Percentiles rank a stretch among this genome's conserved stretches.
phyloP scores from a whole-genome alignment of 2,797 vertebrate species.

The Spea hammondii region DNA sequence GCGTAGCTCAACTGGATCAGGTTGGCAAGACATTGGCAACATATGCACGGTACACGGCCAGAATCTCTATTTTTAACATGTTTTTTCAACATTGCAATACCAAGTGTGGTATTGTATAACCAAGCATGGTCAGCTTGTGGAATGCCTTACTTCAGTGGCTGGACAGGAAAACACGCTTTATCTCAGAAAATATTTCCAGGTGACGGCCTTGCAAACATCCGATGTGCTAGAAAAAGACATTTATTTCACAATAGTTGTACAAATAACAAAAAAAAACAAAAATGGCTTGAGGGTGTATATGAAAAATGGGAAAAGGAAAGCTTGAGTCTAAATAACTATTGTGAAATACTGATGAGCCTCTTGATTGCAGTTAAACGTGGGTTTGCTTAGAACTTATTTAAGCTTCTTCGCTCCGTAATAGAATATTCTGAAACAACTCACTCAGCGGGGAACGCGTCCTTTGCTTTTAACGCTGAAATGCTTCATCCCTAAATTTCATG shows the following conservation, averaged over 20 bases:
- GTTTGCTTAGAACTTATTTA: neutral
- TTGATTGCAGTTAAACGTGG: neutral
- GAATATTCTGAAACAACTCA: neutral
- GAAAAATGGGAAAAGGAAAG: neutral
- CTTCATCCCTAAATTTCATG: neutral
- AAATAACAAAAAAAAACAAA: neutral
- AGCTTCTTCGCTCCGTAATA: neutral
- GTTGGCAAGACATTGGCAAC: neutral
- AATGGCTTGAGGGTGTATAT: constrained; percentile 3
- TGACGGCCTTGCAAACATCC: neutral
- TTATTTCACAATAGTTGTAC: neutral
- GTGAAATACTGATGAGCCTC: neutral
- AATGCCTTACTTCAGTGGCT: neutral
- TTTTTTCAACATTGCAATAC: neutral
- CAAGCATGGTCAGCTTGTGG: neutral
- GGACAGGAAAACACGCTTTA: neutral
- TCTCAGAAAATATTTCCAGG: constrained; percentile 2
- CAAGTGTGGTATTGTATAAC: constrained; percentile 2
- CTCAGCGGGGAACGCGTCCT: neutral
- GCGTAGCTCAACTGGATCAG: neutral
- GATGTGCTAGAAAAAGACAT: neutral
- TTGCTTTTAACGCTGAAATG: neutral
- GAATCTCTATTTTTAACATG: constrained; percentile 3
- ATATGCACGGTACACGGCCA: neutral
- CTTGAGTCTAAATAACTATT: neutral